These are phyloP conservation scores for Andrena marginata DNA, from an alignment of 2,888 invertebrate species.

Conservation along the genomic window DNA sequence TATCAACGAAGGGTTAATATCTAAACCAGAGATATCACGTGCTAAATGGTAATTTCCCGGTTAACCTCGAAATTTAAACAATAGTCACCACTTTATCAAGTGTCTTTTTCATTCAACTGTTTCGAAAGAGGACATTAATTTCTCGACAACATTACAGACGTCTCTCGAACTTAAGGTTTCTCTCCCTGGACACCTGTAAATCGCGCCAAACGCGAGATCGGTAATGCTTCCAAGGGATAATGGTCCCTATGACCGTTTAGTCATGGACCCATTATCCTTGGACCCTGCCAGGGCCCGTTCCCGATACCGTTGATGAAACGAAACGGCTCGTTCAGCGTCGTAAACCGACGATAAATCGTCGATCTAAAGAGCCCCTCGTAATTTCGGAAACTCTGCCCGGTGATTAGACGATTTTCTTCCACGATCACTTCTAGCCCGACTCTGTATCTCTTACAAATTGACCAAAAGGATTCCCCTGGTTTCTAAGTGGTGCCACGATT, in stretches of 20 bases:
- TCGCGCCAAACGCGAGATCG: constrained; percentile 42
- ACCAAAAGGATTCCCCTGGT: constrained; percentile 20
- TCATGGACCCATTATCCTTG: constrained; percentile 62
- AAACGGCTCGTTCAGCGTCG: constrained; percentile 57
- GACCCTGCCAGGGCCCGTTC: constrained; percentile 40
- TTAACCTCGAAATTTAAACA: not conserved
- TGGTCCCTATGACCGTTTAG: constrained; percentile 58
- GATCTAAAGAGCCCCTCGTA: constrained; percentile 57
- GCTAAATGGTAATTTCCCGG: not conserved
- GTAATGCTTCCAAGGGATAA: constrained; percentile 37
- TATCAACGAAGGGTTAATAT: too few relatives aligned
- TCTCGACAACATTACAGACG: not conserved
- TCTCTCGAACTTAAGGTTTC: not conserved
- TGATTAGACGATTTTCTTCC: constrained; percentile 46
- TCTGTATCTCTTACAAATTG: constrained; percentile 35
- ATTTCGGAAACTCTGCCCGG: constrained; percentile 61
- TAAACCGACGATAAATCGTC: constrained; percentile 63
- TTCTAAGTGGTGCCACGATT: constrained; percentile 59
- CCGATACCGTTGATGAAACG: constrained; percentile 70
- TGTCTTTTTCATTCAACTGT: not conserved
- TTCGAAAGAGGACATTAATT: not conserved
- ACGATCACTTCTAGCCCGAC: constrained; percentile 44
- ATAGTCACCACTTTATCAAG: not conserved
- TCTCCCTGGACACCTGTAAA: constrained; percentile 23
- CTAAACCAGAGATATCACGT: too few relatives aligned